Evolutionary conservation across 2,113 vertebrate species (phyloP).

Genomic region (Tonatia bakeri): DNA sequence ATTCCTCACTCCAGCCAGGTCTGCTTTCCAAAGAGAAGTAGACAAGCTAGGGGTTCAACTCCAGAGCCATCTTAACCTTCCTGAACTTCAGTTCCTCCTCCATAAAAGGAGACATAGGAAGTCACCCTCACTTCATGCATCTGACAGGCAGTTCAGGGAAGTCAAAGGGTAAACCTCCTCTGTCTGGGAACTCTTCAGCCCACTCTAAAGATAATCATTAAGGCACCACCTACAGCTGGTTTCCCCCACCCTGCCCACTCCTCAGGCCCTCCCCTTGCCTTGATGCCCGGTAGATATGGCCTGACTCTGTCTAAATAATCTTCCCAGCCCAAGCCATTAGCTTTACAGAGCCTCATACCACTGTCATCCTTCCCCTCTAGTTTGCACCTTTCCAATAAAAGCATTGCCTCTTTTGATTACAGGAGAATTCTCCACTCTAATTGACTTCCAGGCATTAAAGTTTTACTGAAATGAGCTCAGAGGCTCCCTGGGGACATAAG

Average conservation of each 20-base stretch:
- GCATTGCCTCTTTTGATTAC: conserved; percentile 67
- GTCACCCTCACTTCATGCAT: background rate
- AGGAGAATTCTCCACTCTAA: conserved; percentile 68
- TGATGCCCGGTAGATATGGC: background rate
- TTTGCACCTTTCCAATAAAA: conserved; percentile 73
- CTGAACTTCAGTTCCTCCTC: background rate
- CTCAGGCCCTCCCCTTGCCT: background rate
- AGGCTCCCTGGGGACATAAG: conserved; percentile 58
- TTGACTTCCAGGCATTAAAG: conserved; percentile 76
- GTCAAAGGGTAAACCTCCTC: background rate
- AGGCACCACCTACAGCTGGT: no score
- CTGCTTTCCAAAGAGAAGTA: background rate
- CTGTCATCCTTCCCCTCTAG: conserved; percentile 38
- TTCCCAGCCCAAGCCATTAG: conserved; percentile 49
- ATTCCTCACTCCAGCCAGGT: background rate
- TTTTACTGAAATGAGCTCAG: conserved; percentile 74
- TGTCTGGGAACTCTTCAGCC: background rate
- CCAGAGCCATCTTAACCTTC: background rate
- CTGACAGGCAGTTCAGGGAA: background rate
- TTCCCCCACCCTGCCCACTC: no score
- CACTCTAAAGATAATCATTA: background rate
- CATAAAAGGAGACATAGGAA: background rate
- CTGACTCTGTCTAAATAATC: background rate
- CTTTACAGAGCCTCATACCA: background rate
- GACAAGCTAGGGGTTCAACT: background rate